Evolutionary conservation across 2,797 vertebrate species (phyloP).

Genomic region (Thalassophryne amazonica): DNA sequence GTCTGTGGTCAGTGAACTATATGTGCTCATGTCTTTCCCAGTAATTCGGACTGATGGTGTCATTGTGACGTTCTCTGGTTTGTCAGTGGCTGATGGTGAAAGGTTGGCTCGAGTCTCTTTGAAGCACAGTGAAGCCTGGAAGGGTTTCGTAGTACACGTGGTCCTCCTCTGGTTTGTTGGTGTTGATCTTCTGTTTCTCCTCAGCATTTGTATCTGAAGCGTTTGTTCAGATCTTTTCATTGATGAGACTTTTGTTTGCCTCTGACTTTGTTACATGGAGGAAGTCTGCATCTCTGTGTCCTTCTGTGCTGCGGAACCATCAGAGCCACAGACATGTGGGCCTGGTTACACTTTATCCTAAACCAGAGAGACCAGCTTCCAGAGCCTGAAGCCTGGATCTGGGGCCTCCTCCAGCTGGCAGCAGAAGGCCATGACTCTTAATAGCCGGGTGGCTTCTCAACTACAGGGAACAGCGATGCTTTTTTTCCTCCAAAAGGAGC

Average conservation of each 20-base stretch:
- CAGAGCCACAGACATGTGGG: slow-evolving; percentile 22
- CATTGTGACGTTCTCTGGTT: slow-evolving; percentile 4
- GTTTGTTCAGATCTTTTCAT: slow-evolving; percentile 12
- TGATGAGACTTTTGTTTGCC: slow-evolving; percentile 6
- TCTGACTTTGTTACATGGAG: slow-evolving; percentile 1
- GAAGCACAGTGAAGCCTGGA: not conserved
- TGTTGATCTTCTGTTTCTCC: slow-evolving; percentile 4
- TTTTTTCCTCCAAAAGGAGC: slow-evolving; percentile 62
- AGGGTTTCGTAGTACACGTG: not conserved
- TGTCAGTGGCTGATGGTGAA: not conserved
- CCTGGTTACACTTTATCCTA: slow-evolving; percentile 37
- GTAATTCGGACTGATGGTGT: slow-evolving; percentile 4
- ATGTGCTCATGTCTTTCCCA: not conserved
- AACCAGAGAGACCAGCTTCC: slow-evolving; percentile 48
- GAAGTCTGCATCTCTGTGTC: not conserved
- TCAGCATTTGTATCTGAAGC: not conserved
- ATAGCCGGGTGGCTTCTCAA: slow-evolving; percentile 76
- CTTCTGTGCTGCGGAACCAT: slow-evolving; percentile 15
- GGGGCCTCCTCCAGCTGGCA: slow-evolving; percentile 73
- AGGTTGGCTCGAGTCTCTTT: not conserved
- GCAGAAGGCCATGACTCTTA: slow-evolving; percentile 63
- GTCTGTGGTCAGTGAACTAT: slow-evolving; percentile 6
- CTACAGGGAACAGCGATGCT: slow-evolving; percentile 60
- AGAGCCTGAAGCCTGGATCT: slow-evolving; percentile 59
- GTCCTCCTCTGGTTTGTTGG: slow-evolving; percentile 5